These are phyloP conservation scores for Eulemur rubriventer DNA, from an alignment of 2,797 vertebrate genomes.

Conservation along the genomic window DNA sequence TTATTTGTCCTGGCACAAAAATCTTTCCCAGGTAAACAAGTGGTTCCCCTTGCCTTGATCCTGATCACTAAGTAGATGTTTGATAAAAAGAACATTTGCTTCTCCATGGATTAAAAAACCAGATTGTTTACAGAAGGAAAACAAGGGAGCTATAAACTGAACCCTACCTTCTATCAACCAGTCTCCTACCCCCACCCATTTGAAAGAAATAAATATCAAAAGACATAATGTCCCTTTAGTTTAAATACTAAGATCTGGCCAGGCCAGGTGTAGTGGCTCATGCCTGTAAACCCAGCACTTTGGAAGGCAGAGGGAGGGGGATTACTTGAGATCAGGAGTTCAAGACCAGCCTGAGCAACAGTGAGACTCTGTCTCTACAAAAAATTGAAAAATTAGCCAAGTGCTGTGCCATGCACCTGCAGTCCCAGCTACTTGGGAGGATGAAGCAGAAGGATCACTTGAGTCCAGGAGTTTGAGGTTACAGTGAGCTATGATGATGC, in stretches of 20 bases:
- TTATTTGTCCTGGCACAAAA: not conserved
- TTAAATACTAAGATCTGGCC: not conserved
- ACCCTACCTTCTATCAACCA: not conserved
- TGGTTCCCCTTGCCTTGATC: not conserved
- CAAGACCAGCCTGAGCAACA: not conserved
- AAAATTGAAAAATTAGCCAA: not conserved
- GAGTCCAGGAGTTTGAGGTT: not conserved
- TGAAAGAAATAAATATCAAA: not conserved
- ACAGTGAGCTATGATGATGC: not conserved
- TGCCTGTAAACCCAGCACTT: not conserved
- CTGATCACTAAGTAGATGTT: not conserved
- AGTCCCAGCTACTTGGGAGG: not conserved
- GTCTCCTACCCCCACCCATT: not conserved
- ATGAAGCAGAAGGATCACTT: not conserved
- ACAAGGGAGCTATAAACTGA: not conserved
- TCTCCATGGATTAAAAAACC: not conserved
- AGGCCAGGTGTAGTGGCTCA: not conserved
- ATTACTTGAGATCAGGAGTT: not conserved
- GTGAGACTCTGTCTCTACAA: not conserved
- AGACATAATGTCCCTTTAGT: not conserved
- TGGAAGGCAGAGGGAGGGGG: not conserved
- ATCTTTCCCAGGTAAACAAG: not conserved
- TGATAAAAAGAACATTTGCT: slow-evolving; percentile 25
- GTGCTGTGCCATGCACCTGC: not conserved
- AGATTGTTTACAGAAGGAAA: slow-evolving; percentile 13